Conservation (phyloP, 92 coral and sea anemone genomes). For the Epizoanthus rinbou region DNA sequence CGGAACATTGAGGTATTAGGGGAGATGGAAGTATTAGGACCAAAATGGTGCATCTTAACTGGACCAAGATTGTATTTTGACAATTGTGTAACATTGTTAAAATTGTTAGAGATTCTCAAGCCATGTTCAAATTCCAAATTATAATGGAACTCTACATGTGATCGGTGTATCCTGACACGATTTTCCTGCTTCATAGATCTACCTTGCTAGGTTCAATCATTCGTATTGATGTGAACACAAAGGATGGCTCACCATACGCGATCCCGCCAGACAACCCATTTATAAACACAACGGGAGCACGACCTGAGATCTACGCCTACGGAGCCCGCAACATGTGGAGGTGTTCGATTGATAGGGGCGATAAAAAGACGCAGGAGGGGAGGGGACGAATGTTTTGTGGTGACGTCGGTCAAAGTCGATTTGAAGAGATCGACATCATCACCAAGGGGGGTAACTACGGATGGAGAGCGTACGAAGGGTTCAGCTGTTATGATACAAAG, state of each 20-base stretch:
- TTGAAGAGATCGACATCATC: slow-evolving; percentile 91
- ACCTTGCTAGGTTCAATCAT: slow-evolving; percentile 84
- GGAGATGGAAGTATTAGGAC: no score
- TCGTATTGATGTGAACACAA: slow-evolving; percentile 80
- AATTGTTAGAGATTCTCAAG: no score
- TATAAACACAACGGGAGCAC: slow-evolving; percentile 54
- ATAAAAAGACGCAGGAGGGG: slow-evolving; percentile 72
- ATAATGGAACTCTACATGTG: no score
- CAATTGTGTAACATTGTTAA: no score
- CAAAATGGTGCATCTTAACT: no score
- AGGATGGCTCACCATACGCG: slow-evolving; percentile 59
- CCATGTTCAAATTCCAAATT: no score
- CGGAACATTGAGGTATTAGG: no score
- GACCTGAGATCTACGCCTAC: slow-evolving; percentile 89
- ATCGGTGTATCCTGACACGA: no score
- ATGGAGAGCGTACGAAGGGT: slow-evolving; percentile 91
- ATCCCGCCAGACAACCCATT: slow-evolving; percentile 93
- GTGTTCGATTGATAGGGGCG: slow-evolving; percentile 92
- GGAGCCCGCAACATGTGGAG: slow-evolving; percentile 96
- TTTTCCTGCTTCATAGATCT: slow-evolving; percentile 42
- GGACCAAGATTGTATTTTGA: no score
- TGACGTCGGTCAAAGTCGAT: slow-evolving; percentile 90
- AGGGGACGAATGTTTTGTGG: slow-evolving; percentile 93
- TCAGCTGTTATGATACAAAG: slow-evolving; percentile 67
- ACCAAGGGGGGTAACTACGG: slow-evolving; percentile 92